These are phyloP conservation scores for Pristionchus exspectatus DNA, from an alignment of 2,888 invertebrate genomes.

Conservation along the genomic window DNA sequence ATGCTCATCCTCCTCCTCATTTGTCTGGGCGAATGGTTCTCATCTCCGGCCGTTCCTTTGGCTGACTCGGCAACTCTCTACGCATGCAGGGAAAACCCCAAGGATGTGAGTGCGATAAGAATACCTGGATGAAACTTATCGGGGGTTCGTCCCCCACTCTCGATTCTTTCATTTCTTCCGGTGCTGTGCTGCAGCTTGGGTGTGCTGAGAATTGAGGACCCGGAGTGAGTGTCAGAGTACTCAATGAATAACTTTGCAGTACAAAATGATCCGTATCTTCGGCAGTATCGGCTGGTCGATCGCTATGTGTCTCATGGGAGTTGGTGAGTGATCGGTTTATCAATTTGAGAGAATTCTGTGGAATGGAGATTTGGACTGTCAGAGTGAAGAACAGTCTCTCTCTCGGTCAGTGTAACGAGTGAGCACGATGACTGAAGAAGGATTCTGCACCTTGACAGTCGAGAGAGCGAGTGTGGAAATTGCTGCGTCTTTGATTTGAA, in stretches of 20 bases:
- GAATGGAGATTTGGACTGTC: too few species aligned
- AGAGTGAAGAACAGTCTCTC: too few species aligned
- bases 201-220: neutral
- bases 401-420: too few species aligned
- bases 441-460: too few species aligned
- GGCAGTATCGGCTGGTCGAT: constrained; percentile 98
- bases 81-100: constrained; percentile 72
- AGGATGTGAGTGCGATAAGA: constrained; percentile 64
- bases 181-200: neutral
- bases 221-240: neutral
- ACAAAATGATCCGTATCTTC: constrained; percentile 98
- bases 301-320: constrained; percentile 98
- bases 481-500: too few species aligned
- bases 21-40: constrained; percentile 94
- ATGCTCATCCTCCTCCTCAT: constrained; percentile 93
- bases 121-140: too few species aligned
- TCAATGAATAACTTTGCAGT: constrained; percentile 62
- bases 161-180: neutral
- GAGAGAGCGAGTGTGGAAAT: too few species aligned
- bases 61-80: constrained; percentile 77
- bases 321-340: constrained; percentile 83
- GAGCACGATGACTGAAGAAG: too few species aligned
- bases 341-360: neutral
- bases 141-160: neutral
- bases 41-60: constrained; percentile 73